Evolutionary conservation across 2,797 vertebrate species (phyloP), one percentile per base, ranked within the genome.

Genomic region (Coranthus polyacanthus): DNA sequence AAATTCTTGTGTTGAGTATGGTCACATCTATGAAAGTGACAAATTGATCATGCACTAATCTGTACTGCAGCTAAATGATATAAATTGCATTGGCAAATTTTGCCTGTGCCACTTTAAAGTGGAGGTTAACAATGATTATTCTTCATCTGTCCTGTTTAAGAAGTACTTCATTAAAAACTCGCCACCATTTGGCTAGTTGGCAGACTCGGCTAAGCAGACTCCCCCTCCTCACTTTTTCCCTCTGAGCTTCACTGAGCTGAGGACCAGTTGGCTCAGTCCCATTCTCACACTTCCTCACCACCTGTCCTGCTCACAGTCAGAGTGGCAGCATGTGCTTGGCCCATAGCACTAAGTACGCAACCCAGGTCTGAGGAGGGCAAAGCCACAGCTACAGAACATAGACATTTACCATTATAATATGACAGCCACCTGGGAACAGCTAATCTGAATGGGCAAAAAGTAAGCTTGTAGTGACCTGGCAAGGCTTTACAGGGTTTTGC

Each of bases 211-310:
- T 24, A 70, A 58, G 20, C 42, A 43, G 16, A 53, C 46, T 21
- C 56, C 61, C 56, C 58, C 57, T 43, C 56, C 60, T 58, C 39
- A 59, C 32, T 62, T 68, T 53, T 55, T 58, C 38, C 42, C 43
- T 42, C 45, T 16, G 64, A 77, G 70, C 64, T 45, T 54, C 55
- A 54, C 15, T 15, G 73, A 58, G 53, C 21, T 58, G 52, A 68
- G 24, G 37, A 79, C 76, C 65, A 72, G 15, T 64, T 86, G 85
- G 85, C 87, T 2, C 45, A 2, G 22, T 10, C n/a, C 0, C 68
- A 12, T 55, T 37, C 44, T 62, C 63, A 72, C 79, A 77, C 79
- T 86, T 83, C 81, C 81, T 75, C 60, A 59, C 79, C 88, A 88
- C 81, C 86, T 79, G 80, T 67, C 65, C 62, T 53, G 57, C 75